Percentiles rank a stretch among this genome's conserved stretches.
Conservation (phyloP, 2,113 vertebrate species). For the Oncorhynchus kisutch region DNA sequence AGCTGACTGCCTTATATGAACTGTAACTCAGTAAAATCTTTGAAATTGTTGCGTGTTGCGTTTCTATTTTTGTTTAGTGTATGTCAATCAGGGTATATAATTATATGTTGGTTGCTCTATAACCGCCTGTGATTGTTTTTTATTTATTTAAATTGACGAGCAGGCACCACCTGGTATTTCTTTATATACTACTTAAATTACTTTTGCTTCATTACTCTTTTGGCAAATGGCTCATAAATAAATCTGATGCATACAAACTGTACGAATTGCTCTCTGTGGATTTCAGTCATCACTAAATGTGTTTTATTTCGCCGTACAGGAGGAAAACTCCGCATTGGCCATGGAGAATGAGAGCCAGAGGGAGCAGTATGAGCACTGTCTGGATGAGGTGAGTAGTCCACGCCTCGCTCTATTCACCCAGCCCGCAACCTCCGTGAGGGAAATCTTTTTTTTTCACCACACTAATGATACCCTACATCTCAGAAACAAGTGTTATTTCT, state of each 20-base stretch:
- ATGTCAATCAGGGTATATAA: neutral
- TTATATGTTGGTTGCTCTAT: neutral
- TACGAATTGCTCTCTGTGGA: neutral
- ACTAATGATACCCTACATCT: neutral
- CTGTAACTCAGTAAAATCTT: too few relatives aligned
- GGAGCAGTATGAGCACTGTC: slow-evolving; percentile 89
- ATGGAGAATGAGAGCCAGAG: slow-evolving; percentile 89
- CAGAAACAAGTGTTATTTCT: neutral
- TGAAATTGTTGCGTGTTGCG: too few relatives aligned
- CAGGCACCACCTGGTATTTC: neutral
- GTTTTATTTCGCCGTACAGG: slow-evolving; percentile 66
- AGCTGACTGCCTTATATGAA: too few relatives aligned
- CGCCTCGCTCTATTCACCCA: neutral
- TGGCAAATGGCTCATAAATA: neutral
- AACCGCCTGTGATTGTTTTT: neutral
- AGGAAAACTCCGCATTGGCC: slow-evolving; percentile 83
- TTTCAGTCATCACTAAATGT: slow-evolving; percentile 35
- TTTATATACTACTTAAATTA: neutral
- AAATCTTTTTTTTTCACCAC: too few relatives aligned
- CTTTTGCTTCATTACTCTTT: neutral
- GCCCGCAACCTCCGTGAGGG: neutral
- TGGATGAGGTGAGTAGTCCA: slow-evolving; percentile 87
- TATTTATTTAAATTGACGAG: neutral
- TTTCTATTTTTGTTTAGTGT: neutral
- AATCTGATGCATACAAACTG: neutral